A percentile compares a stretch with the other conserved stretches of the same genome.
These are phyloP conservation scores for Hystrix cristata DNA, from an alignment of 2,113 vertebrate genomes.

Conservation along the genomic window DNA sequence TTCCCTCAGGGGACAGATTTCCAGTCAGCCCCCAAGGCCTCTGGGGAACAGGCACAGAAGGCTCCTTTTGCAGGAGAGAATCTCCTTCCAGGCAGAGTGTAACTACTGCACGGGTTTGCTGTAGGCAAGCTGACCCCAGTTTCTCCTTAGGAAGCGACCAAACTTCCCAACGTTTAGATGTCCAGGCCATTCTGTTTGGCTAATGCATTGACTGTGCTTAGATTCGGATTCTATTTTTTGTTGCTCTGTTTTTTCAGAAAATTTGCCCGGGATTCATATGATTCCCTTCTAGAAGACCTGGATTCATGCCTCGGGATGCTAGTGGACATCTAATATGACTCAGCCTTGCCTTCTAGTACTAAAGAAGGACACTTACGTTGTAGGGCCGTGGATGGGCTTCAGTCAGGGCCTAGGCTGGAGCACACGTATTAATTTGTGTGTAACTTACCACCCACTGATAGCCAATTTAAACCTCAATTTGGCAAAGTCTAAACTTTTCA, in stretches of 20 bases:
- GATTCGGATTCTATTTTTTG: constrained; percentile 24
- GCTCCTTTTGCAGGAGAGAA: background rate
- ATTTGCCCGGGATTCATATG: background rate
- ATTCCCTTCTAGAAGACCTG: background rate
- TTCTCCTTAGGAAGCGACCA: background rate
- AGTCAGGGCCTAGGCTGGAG: background rate
- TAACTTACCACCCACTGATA: background rate
- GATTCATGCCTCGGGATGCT: background rate
- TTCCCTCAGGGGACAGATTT: background rate
- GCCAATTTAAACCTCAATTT: background rate
- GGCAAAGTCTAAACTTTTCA: background rate
- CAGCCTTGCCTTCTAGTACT: background rate
- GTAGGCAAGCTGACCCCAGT: background rate
- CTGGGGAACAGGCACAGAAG: background rate
- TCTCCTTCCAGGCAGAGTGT: background rate
- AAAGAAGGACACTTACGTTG: background rate
- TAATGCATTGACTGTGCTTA: background rate
- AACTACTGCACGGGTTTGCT: background rate
- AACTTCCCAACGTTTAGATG: background rate
- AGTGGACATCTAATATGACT: background rate
- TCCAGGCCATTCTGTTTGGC: background rate
- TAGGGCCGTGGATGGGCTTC: background rate
- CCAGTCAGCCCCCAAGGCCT: background rate
- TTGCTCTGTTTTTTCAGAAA: background rate
- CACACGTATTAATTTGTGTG: background rate